These are phyloP conservation scores for Drosophila trichaetosa DNA, from an alignment of 2,888 invertebrate genomes.

Conservation along the genomic window DNA sequence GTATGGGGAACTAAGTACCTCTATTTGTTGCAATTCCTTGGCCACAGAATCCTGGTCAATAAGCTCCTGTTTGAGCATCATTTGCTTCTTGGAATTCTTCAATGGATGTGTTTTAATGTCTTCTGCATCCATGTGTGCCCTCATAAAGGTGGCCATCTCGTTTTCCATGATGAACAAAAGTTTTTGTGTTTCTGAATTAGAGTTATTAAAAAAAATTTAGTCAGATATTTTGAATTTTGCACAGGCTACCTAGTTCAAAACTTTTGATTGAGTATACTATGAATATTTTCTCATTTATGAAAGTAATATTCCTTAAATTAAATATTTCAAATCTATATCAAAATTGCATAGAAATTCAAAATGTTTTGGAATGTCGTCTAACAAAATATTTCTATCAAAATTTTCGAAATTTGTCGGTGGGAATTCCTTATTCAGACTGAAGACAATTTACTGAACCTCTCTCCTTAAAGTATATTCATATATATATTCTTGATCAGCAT, in stretches of 20 bases:
- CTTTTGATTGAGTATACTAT: background rate
- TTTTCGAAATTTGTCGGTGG: rapidly evolving
- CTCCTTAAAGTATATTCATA: background rate
- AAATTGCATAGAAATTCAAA: background rate
- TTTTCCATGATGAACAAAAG: slow-evolving; percentile 17
- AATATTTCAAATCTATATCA: background rate
- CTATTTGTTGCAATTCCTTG: background rate
- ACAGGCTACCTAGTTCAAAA: background rate
- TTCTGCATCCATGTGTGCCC: background rate
- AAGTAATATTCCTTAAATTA: too few relatives aligned
- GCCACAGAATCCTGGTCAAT: slow-evolving; percentile 5
- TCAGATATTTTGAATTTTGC: background rate
- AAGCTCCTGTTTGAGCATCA: background rate
- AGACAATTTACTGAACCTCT: background rate
- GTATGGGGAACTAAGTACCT: slow-evolving; percentile 31
- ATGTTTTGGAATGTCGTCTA: background rate
- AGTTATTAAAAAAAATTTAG: background rate
- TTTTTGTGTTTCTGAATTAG: background rate
- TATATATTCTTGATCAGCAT: background rate
- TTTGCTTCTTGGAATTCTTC: background rate
- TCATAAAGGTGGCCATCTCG: slow-evolving; percentile 19
- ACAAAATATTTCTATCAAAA: background rate
- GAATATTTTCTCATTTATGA: background rate
- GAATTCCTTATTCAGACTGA: too few relatives aligned
- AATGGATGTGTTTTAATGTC: background rate